Base-by-base conservation (phyloP, 2,888 invertebrate genomes). In the Leptopilina syphax region DNA sequence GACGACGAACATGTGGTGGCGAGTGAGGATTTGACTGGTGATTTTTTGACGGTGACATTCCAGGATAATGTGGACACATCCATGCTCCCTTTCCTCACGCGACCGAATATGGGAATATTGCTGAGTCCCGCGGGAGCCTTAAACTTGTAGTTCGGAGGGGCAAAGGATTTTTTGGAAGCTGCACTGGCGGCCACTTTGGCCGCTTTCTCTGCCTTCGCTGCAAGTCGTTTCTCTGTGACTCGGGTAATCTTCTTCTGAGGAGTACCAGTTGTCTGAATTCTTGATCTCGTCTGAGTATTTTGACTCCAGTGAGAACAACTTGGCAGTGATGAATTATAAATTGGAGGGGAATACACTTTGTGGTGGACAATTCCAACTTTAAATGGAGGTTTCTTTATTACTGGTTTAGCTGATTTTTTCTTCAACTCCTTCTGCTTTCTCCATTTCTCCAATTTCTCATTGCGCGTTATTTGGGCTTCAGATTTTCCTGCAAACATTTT, bases 221-320 rank as follows among this genome's bases (percentile, higher is more conserved):
- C 85, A 0, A 91, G 70, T 24, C 91, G 84, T 66, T 90, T 91
- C 66, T 89, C 87, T 0, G 91, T 91, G 0, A 87, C 91, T 73
- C 84, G 86, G 1, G 90, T 90, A 13, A 91, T 80, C 79, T 84
- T 85, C 73, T 86, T 89, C 0, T 76, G 44, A 0, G 70, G 60
- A 0, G 66, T 10, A 12, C 3, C 12, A 50, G 9, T 10, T 50
- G 50, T 10, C 1, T 50, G 50, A 3, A 50, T 2, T 50, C 9
- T 50, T 50, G 50, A 12, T 50, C 10, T 60, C 9, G 9, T 9
- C 4, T n/a, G 27, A 5, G 34, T 41, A n/a, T 73, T 3, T 1
- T n/a, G 13, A 34, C 41, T n/a, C n/a, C 54, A 73, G 13, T 60
- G 73, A 4, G 57, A 60, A 34, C 73, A 73, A 73, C 44, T 77